Evolutionary conservation across 2,113 vertebrate species (phyloP).

Genomic region (Aythya baeri): DNA sequence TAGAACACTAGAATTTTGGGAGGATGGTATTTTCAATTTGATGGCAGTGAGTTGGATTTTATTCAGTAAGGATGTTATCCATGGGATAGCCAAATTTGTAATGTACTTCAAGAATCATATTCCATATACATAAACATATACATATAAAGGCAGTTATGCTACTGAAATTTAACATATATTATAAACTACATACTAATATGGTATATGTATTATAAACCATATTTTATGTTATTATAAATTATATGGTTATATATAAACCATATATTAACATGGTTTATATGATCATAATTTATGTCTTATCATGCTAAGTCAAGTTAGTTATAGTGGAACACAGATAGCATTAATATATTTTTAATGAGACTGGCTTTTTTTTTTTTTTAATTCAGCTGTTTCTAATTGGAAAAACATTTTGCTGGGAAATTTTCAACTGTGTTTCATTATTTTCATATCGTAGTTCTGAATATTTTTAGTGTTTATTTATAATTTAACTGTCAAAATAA

Average conservation of each 20-base stretch:
- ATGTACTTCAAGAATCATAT: background rate
- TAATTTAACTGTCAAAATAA: background rate
- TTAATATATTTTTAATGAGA: background rate
- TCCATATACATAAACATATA: background rate
- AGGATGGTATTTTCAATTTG: background rate
- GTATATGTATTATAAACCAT: too few species aligned
- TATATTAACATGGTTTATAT: background rate
- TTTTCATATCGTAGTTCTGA: background rate
- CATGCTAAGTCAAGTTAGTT: background rate
- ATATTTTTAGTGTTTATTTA: background rate
- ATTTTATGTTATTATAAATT: too few species aligned
- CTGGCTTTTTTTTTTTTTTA: background rate
- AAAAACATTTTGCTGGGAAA: background rate
- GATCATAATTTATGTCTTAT: background rate
- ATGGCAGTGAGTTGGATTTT: background rate
- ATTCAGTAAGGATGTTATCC: background rate
- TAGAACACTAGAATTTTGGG: background rate
- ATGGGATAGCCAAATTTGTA: background rate
- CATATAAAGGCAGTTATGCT: background rate
- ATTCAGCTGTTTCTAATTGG: background rate
- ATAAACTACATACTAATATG: too few species aligned
- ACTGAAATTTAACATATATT: background rate
- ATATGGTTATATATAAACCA: too few species aligned
- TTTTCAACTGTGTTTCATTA: background rate
- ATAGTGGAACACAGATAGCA: background rate